These are phyloP conservation scores for Philhelius pedissequus DNA, from an alignment of 2,888 invertebrate genomes.

Conservation along the genomic window DNA sequence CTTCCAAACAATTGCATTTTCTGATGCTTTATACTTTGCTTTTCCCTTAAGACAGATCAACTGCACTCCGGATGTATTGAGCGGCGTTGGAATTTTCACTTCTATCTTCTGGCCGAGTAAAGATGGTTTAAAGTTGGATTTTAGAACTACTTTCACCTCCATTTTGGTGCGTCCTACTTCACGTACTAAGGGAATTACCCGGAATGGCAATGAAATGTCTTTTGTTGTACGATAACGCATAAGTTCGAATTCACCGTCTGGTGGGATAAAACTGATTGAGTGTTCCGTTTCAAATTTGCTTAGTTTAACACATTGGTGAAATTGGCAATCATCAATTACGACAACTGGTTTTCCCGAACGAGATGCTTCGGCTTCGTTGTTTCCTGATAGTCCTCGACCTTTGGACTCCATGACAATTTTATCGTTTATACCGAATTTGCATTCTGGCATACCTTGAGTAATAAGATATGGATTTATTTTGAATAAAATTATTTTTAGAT, in stretches of 20 bases:
- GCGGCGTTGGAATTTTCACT: constrained; percentile 98
- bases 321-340: constrained; percentile 99
- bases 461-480: background rate
- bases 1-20: constrained; percentile 99
- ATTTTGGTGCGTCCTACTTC: constrained; percentile 99
- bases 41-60: constrained; percentile 99
- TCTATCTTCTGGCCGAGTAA: constrained; percentile 99
- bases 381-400: constrained; percentile 87
- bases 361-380: constrained; percentile 87
- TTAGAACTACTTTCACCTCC: constrained; percentile 99
- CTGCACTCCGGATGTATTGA: constrained; percentile 99
- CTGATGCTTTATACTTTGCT: constrained; percentile 99
- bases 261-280: constrained; percentile 99
- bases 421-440: constrained; percentile 99
- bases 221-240: constrained; percentile 99
- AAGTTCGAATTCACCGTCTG: constrained; percentile 99
- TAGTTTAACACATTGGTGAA: constrained; percentile 99
- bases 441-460: constrained; percentile 96
- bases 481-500: background rate
- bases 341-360: constrained; percentile 98
- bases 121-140: constrained; percentile 99
- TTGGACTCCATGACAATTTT: constrained; percentile 99
- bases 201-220: constrained; percentile 99
- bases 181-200: constrained; percentile 98
- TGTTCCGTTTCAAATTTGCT: constrained; percentile 99